Evolutionary conservation across 2,888 invertebrate species (phyloP), one percentile per base, ranked within the genome.

Genomic region (Polymixis flavicincta): DNA sequence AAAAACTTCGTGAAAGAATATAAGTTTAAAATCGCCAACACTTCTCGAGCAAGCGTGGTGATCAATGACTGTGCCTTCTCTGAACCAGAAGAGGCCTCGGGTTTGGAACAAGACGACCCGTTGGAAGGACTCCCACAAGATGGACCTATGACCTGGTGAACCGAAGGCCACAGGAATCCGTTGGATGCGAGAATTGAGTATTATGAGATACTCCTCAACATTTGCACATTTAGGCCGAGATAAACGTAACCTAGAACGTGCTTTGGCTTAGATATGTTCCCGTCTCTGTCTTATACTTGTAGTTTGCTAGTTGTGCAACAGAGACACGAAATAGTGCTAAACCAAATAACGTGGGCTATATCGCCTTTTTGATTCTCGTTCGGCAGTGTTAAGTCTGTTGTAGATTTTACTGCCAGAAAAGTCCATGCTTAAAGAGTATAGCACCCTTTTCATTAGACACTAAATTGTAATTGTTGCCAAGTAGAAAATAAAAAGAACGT

Each of bases 351-450:
- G 19, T 50, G n/a, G 17, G 0, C 28, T n/a, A 11, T 48, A n/a
- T 9, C 9, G 54, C 14, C 13, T 25, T 25, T 14, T 55, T n/a
- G 25, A 32, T 9, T 48, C 11, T 11, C 14, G 4, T 7, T 59
- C 28, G 5, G 22, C 70, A 37, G 7, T 59, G 17, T 52, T 13
- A 63, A 28, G 17, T 19, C n/a, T n/a, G 17, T 42, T 69, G n/a
- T 55, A 55, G 28, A 37, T 17, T 28, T 14, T 25, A 64, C 73
- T 64, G 80, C 67, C 66, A 61, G 59, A 54, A 59, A 74, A 50
- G 19, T 25, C 25, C 25, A 54, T 28, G 42, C 17, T 17, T 22
- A 4, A 19, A 70, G 52, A 71, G 50, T n/a, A 50, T 17, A 42
- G n/a, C 42, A 59, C 50, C 25, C 28, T 60, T 70, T 22, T 25